Conservation (phyloP, 2,113 vertebrate genomes). For the Pomatostomus ruficeps region DNA sequence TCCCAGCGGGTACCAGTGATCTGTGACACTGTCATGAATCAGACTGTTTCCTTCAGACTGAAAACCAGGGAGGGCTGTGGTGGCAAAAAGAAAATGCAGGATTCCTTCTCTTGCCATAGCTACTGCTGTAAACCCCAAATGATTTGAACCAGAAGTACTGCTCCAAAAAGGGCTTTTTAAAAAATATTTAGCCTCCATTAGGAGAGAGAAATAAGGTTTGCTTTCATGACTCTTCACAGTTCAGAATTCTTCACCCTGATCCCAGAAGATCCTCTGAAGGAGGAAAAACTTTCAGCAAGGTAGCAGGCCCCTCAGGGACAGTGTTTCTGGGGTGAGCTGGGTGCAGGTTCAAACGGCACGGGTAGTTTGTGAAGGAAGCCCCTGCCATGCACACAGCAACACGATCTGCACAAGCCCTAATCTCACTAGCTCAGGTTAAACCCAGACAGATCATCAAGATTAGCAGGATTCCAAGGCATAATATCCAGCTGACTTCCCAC, state of each 20-base stretch:
- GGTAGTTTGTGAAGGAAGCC: background rate
- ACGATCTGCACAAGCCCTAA: background rate
- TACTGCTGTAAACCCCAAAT: background rate
- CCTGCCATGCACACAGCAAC: background rate
- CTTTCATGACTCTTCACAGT: background rate
- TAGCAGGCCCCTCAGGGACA: background rate
- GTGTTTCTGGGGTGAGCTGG: accelerated
- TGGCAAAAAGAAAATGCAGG: background rate
- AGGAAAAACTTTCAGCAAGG: background rate
- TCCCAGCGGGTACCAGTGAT: background rate
- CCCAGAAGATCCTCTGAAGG: background rate
- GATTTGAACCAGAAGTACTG: background rate
- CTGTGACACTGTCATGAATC: background rate
- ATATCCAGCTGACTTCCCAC: background rate
- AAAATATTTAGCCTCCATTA: background rate
- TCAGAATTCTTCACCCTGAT: background rate
- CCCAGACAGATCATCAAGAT: background rate
- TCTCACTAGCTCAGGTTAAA: background rate
- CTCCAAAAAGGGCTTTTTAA: background rate
- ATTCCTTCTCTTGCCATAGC: background rate
- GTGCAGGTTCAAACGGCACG: background rate
- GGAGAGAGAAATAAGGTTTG: background rate
- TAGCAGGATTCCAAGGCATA: background rate
- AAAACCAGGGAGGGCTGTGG: background rate
- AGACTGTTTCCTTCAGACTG: background rate